Evolutionary conservation across 2,888 invertebrate species (phyloP), one percentile per base, ranked within the genome.

Genomic region (Cabera pusaria): DNA sequence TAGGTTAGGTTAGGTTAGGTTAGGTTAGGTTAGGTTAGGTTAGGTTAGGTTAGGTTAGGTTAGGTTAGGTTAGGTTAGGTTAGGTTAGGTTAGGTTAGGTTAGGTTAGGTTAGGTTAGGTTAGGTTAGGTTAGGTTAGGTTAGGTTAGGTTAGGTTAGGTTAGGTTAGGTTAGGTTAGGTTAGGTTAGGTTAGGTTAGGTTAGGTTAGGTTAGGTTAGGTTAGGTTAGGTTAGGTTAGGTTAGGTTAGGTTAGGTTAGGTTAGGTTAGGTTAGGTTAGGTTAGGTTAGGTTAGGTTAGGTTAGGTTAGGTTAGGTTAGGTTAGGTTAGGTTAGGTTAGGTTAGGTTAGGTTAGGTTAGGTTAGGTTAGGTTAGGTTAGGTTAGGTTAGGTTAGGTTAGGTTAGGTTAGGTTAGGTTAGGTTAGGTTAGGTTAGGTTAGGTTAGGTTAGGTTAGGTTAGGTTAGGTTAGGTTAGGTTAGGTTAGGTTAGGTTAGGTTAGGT

Each of bases 281-380:
- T 43, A 43, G 43, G 43, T 43, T 43, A 43, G 43, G 43, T 43
- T 43, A 43, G 43, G 43, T 43, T 43, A 43, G 43, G 41, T 43
- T 43, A 43, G 43, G 43, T 43, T 42, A 42, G 42, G 42, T 42
- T 42, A 36, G 36, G 42, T 36, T 42, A 36, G 36, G 41, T 35
- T 41, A 35, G 35, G 41, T 41, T 41, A 41, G 42, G 41, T 41
- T 41, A 41, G 41, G 41, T 41, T 41, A 41, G 36, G 42, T 42
- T 42, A 42, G 42, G 42, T 42, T 42, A 37, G 43, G 43, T 43
- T 43, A 43, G 43, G 43, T 42, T 42, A 43, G 43, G 43, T 43
- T 43, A 43, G 43, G 44, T 44, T 44, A 43, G 43, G 43, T 43
- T 43, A 43, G 43, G 43, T 43, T 43, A 43, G 43, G 43, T 43